These are phyloP conservation scores for Dolichomitus sp. DNA, from an alignment of 2,888 invertebrate species.

Conservation along the genomic window DNA sequence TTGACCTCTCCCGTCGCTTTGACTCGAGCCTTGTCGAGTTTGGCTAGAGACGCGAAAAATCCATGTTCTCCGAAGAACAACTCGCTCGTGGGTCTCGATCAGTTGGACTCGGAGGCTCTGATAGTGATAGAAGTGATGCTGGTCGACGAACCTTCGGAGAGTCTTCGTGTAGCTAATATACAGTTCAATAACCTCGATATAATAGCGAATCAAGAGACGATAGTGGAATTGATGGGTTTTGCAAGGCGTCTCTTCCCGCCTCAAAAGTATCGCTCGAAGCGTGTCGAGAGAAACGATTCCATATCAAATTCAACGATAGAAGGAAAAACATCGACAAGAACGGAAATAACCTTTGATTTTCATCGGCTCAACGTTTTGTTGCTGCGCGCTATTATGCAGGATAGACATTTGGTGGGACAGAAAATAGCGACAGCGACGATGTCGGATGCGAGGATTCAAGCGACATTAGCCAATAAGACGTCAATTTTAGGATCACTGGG, in stretches of 20 bases:
- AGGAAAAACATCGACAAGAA: slow-evolving; percentile 86
- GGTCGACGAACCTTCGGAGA: slow-evolving; percentile 86
- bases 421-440: slow-evolving; percentile 98
- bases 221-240: slow-evolving; percentile 97
- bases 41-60: slow-evolving; percentile 83
- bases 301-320: slow-evolving; percentile 76
- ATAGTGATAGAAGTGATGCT: slow-evolving; percentile 94
- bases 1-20: slow-evolving; percentile 88
- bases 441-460: slow-evolving; percentile 96
- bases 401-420: slow-evolving; percentile 91
- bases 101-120: slow-evolving; percentile 90
- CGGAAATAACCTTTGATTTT: slow-evolving; percentile 97
- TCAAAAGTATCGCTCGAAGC: slow-evolving; percentile 71
- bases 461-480: slow-evolving; percentile 89
- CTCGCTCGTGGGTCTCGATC: slow-evolving; percentile 80
- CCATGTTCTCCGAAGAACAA: slow-evolving; percentile 77
- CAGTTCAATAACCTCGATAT: slow-evolving; percentile 98
- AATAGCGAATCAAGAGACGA: slow-evolving; percentile 98
- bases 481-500: slow-evolving; percentile 95
- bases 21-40: slow-evolving; percentile 87
- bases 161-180: slow-evolving; percentile 92
- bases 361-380: slow-evolving; percentile 96
- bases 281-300: slow-evolving; percentile 78
- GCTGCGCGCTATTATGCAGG: slow-evolving; percentile 92
- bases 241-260: slow-evolving; percentile 90